Evolutionary conservation across 2,797 vertebrate genomes (phyloP), one percentile per base, ranked within the genome.

Genomic region (Phalloptychus januarius): DNA sequence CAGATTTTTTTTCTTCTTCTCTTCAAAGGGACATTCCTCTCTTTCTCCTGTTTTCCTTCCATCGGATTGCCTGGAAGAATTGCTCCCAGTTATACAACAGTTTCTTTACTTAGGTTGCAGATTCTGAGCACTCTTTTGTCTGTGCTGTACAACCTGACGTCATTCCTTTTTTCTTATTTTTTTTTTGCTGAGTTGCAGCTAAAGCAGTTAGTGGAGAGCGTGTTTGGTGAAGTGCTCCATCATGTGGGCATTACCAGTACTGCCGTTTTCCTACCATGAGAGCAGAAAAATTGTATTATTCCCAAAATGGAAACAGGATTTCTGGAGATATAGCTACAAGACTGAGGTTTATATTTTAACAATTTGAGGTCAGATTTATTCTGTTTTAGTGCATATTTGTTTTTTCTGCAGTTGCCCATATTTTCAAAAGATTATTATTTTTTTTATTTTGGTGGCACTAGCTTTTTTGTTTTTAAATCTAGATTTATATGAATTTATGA

Each of bases 171-270:
- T 42, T 75, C 12, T 7, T 10, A 15, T 15, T 63, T 63, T 36
- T 42, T 25, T 44, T 85, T 76, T 72, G 79, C 84, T 83, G 83
- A 87, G 67, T 79, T 79, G 67, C 79, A 85, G 83, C 76, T 74
- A 79, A 65, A 11, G 42, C 67, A 45, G 7, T 28, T 31, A 2
- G 10, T 25, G n/a, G 3, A 46, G 33, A 46, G 48, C 3, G 33
- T 7, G 31, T 48, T 16, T 72, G 87, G 87, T 83, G 28, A 85
- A 91, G 81, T 85, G 86, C 91, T 4, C 88, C 88, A 83, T 72
- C 91, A n/a, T 75, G 90, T 92, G 94, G 93, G 10, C 8, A 85
- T 40, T 6, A 42, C n/a, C 16, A 73, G 87, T 72, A 85, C 63
- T 79, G 88, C 48, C 13, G 13, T 6, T 16, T 45, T 2, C n/a